Percentiles rank a stretch among this genome's conserved stretches.
Evolutionary conservation across 2,888 invertebrate genomes (phyloP).

Genomic region (Catocala sponsa): DNA sequence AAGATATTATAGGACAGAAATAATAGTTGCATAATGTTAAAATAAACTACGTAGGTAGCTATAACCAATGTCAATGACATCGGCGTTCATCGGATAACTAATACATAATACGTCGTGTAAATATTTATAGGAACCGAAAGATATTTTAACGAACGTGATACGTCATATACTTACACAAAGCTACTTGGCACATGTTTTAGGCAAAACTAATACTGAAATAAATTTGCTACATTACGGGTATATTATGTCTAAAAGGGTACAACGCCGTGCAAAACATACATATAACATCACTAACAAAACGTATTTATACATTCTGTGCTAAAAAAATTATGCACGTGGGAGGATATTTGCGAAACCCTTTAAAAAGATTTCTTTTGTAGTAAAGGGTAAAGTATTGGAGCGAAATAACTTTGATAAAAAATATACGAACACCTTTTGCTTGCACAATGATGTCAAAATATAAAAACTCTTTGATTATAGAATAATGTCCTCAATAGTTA

Average conservation of each 20-base stretch:
- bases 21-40: constrained; percentile 6
- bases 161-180: too few species aligned
- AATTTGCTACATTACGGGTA: too few species aligned
- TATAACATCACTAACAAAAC: not conserved
- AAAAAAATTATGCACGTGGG: constrained; percentile 61
- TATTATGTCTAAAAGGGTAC: too few species aligned
- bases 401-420: constrained; percentile 76
- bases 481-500: constrained; percentile 16
- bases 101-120: too few species aligned
- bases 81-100: constrained; percentile 5
- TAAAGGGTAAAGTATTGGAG: constrained; percentile 80
- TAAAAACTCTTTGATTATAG: constrained; percentile 62
- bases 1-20: constrained; percentile 40
- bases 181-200: too few species aligned
- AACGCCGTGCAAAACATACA: not conserved
- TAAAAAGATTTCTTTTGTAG: constrained; percentile 73
- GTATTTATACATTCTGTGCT: constrained; percentile 13
- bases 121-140: too few species aligned
- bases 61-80: constrained; percentile 2
- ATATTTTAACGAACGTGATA: too few species aligned
- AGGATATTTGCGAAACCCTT: constrained; percentile 83
- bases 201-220: too few species aligned
- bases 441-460: constrained; percentile 53
- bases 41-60: constrained; percentile 3
- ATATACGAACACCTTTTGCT: constrained; percentile 68